These are phyloP conservation scores for Clarias magur DNA, from an alignment of 2,113 vertebrate genomes.

Conservation along the genomic window DNA sequence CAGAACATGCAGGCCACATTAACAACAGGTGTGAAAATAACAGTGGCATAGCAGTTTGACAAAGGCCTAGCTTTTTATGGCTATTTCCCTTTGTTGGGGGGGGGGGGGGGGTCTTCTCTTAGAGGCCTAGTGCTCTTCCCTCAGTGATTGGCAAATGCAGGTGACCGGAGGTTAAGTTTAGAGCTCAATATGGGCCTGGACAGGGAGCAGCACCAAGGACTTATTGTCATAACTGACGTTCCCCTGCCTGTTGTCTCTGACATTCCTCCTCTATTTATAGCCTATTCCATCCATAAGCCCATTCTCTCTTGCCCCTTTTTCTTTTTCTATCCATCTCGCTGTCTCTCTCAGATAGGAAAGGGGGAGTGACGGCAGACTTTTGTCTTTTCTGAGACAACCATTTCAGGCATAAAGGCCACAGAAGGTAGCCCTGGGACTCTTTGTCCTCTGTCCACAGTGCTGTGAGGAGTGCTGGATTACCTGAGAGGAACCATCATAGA, in stretches of 20 bases:
- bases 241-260: constrained; percentile 50
- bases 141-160: constrained; percentile 59
- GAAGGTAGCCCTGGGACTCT: constrained; percentile 56
- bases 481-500: constrained; percentile 35
- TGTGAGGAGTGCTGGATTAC: constrained; percentile 39
- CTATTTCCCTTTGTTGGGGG: constrained; percentile 17
- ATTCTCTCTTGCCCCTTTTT: constrained; percentile 53
- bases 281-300: constrained; percentile 44
- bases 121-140: constrained; percentile 17
- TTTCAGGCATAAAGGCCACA: constrained; percentile 61
- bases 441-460: constrained; percentile 57
- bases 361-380: constrained; percentile 61
- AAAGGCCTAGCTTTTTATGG: constrained; percentile 46
- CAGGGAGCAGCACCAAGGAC: constrained; percentile 47
- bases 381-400: constrained; percentile 62
- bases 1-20: neutral
- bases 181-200: constrained; percentile 40
- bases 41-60: constrained; percentile 30
- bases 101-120: neutral
- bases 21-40: constrained; percentile 44
- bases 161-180: constrained; percentile 55
- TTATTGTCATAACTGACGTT: constrained; percentile 56
- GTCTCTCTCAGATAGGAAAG: constrained; percentile 55
- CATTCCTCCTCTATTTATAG: constrained; percentile 55
- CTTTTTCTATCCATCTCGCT: constrained; percentile 60